phyloP scores from a whole-genome alignment of 2,797 vertebrate species.

The Setipinna tenuifilis region DNA sequence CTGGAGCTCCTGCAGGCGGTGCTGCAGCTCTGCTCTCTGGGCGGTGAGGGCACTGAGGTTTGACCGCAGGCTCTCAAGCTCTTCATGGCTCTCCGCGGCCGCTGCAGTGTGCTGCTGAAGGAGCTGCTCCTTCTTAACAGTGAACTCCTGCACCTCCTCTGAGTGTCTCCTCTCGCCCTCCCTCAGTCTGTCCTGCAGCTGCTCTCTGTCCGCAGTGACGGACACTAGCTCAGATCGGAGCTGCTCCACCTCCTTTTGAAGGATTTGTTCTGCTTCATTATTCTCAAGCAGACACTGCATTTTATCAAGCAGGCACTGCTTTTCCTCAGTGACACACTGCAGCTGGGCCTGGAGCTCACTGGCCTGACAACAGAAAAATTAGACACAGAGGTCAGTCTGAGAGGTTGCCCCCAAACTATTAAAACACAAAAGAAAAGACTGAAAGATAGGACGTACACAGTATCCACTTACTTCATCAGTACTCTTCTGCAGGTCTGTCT shows the following conservation, averaged over 20 bases:
- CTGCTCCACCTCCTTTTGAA: constrained; percentile 37
- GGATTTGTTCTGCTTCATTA: constrained; percentile 3
- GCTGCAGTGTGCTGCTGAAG: constrained; percentile 27
- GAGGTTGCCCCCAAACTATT: background rate
- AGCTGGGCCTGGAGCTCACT: background rate
- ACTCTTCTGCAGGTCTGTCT: constrained; percentile 40
- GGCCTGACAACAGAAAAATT: background rate
- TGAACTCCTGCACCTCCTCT: constrained; percentile 31
- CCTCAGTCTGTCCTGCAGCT: background rate
- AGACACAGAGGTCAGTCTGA: background rate
- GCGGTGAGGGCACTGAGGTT: constrained; percentile 58
- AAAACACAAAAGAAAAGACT: no score
- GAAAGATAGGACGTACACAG: no score
- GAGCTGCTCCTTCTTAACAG: constrained; percentile 49
- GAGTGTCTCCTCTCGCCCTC: background rate
- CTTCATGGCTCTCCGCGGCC: constrained; percentile 23
- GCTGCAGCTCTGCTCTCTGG: constrained; percentile 70
- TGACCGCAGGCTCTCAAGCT: constrained; percentile 41
- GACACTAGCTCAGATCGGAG: constrained; percentile 54
- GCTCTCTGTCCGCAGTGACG: constrained; percentile 66
- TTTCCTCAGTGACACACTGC: constrained; percentile 33
- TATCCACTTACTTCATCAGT: constrained; percentile 39
- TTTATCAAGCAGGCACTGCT: background rate
- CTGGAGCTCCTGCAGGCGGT: constrained; percentile 57
- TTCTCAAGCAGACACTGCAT: constrained; percentile 41